Evolutionary conservation across 2,888 invertebrate species (phyloP).

Genomic region (Orthosia gracilis): DNA sequence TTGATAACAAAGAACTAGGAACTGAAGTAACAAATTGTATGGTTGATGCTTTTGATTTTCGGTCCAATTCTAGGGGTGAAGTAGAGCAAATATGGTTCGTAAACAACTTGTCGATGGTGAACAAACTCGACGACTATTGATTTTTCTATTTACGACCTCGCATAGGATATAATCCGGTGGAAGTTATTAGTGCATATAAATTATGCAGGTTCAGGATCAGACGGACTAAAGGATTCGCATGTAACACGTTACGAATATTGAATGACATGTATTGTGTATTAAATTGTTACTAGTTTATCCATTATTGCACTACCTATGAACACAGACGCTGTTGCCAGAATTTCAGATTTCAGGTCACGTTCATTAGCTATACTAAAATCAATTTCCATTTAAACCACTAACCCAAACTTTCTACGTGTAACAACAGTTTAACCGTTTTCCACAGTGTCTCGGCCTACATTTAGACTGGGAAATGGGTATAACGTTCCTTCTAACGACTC

Average conservation of each 20-base stretch:
- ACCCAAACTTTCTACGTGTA: slow-evolving; percentile 47
- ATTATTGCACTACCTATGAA: neutral
- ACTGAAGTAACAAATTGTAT: slow-evolving; percentile 50
- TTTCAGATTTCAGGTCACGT: slow-evolving; percentile 1
- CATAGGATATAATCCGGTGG: neutral
- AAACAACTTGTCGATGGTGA: slow-evolving; percentile 17
- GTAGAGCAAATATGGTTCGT: slow-evolving; percentile 33
- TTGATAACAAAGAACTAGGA: slow-evolving; percentile 57
- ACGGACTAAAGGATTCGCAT: neutral
- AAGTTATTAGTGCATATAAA: slow-evolving; percentile 9
- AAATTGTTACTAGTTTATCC: neutral
- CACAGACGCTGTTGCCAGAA: neutral
- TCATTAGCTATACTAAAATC: slow-evolving; percentile 13
- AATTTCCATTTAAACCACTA: slow-evolving; percentile 34
- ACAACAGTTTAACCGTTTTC: slow-evolving; percentile 53
- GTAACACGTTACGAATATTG: neutral
- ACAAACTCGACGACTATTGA: slow-evolving; percentile 20
- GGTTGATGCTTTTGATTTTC: slow-evolving; percentile 50
- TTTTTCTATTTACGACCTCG: slow-evolving; percentile 31
- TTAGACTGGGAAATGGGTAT: slow-evolving; percentile 59
- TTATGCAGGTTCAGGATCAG: neutral
- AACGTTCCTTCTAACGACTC: slow-evolving; percentile 58
- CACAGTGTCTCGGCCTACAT: slow-evolving; percentile 37
- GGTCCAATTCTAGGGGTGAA: slow-evolving; percentile 45
- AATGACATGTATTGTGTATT: neutral